Evolutionary conservation across 2,888 invertebrate genomes (phyloP), one percentile per base, ranked within the genome.

Genomic region (Meloe dianella): DNA sequence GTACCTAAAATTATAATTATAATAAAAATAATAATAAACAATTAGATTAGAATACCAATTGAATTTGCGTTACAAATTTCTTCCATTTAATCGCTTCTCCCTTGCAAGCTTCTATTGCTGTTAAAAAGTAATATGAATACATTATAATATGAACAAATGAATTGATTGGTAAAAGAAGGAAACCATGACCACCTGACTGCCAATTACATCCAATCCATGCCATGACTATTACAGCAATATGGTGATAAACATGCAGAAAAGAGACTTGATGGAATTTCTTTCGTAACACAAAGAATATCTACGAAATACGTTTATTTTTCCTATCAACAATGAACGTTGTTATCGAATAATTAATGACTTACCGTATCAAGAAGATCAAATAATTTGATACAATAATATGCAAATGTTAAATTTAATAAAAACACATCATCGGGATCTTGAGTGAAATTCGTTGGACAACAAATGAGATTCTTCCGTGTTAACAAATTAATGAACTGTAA

Each of bases 41-140:
- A 35, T 35, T 14, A 12, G 4, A 35, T 35, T 6, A 35, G 1
- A 35, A 35, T 35, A 47, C 20, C 10, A 47, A 20, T 47, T 47
- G 47, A 20, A 47, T 20, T 47, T 47, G 47, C 9, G 47, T 47
- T 47, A 47, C 12, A 7, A 47, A 47, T 12, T 47, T 47, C n/a
- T 47, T 47, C 47, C 47, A 47, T 9, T 3, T 20, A 22, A 47
- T 9, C 6, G 30, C 35, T 22, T n/a, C 5, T 30, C 17, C 22
- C 1, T 30, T 20, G 7, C 5, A 58, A 14, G 6, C 22, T 20
- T 58, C 58, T 7, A 12, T 32, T 8, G 58, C 17, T 20, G 58
- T n/a, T 58, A 58, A 29, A 35, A 29, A n/a, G n/a, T 58, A 58
- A 58, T 58, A 58, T 20, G 32, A 32, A 35, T 58, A 58, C 58